phyloP scores from a whole-genome alignment of 2,888 invertebrate genomes.

The Tortrix viridana region DNA sequence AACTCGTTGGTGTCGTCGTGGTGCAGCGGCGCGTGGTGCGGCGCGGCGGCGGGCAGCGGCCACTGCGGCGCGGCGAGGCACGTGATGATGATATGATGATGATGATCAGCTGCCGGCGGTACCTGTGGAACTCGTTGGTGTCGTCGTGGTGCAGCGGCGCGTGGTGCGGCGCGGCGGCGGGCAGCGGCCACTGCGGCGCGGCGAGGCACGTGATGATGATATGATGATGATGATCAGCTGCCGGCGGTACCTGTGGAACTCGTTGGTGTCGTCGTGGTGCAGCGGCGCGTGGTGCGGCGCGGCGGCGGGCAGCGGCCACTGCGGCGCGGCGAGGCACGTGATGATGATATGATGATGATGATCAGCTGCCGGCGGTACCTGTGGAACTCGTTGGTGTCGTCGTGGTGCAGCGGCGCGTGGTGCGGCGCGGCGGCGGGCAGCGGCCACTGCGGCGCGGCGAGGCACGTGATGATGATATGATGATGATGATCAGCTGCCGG shows the following conservation, averaged over 20 bases:
- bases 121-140: slow-evolving; percentile 95
- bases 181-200: no score
- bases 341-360: neutral
- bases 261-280: slow-evolving; percentile 92
- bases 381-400: slow-evolving; percentile 90
- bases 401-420: slow-evolving; percentile 98
- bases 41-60: no score
- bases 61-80: no score
- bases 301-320: slow-evolving; percentile 1
- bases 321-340: slow-evolving; percentile 1
- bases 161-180: slow-evolving; percentile 93
- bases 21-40: no score
- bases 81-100: no score
- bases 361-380: neutral
- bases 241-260: slow-evolving; percentile 87
- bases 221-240: no score
- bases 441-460: slow-evolving; percentile 3
- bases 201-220: no score
- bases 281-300: slow-evolving; percentile 86
- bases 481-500: neutral
- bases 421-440: neutral
- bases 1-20: no score
- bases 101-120: neutral
- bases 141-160: slow-evolving; percentile 98
- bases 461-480: neutral